Conservation (phyloP, 2,797 vertebrate genomes). For the Poecilia gillii region DNA sequence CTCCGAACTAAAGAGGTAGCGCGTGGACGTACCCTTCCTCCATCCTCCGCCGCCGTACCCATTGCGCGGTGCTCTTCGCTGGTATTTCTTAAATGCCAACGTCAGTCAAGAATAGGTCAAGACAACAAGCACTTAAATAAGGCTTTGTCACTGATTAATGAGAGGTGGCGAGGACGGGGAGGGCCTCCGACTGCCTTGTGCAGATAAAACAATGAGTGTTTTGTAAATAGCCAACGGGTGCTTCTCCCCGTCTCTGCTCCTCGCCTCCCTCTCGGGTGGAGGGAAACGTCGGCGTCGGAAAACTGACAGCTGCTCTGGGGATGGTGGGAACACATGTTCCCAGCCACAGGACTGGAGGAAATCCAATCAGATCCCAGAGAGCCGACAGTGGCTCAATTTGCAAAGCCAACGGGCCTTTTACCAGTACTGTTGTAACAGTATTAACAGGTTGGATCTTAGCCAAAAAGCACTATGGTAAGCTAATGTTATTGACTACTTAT, state of each 20-base stretch:
- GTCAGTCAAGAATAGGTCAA: constrained; percentile 83
- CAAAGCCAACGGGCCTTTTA: constrained; percentile 76
- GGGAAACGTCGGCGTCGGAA: constrained; percentile 56
- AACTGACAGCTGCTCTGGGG: constrained; percentile 80
- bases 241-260: constrained; percentile 41
- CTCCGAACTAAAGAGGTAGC: constrained; percentile 59
- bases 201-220: constrained; percentile 80
- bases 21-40: constrained; percentile 23
- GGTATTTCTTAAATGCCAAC: constrained; percentile 84
- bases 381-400: constrained; percentile 74
- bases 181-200: constrained; percentile 66
- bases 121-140: constrained; percentile 81
- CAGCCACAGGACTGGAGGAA: constrained; percentile 72
- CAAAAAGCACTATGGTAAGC: constrained; percentile 71
- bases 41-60: constrained; percentile 41
- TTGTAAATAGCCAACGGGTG: constrained; percentile 78
- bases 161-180: constrained; percentile 69
- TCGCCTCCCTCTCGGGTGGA: constrained; percentile 35
- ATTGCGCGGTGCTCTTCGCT: constrained; percentile 59
- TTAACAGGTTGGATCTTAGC: constrained; percentile 75
- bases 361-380: constrained; percentile 75
- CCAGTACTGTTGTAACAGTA: constrained; percentile 75
- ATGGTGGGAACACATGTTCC: constrained; percentile 81
- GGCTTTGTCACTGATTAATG: constrained; percentile 83
- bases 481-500: constrained; percentile 81